Evolutionary conservation across 2,797 vertebrate species (phyloP), one percentile per base, ranked within the genome.

Genomic region (Telmatherina bonti): DNA sequence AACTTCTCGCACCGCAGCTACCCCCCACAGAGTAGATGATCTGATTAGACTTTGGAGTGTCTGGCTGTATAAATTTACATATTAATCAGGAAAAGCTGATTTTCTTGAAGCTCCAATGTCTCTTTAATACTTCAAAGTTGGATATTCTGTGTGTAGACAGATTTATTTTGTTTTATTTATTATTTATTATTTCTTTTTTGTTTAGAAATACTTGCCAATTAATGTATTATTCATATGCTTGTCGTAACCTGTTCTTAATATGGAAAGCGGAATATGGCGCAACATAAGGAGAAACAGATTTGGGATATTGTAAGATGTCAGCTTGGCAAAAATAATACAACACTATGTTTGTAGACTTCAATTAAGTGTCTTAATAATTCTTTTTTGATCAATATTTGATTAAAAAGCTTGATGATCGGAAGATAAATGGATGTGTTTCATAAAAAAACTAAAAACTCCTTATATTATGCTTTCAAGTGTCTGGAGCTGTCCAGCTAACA

Each of bases 41-140:
- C 86, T 86, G 88, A 92, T 91, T 88, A 86, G 85, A 90, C 87
- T 88, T 82, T 79, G 80, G 87, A 90, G 87, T 81, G 81, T 85
- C 75, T 84, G 70, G 78, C 83, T 49, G 89, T 85, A 90, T 89
- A 89, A 73, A 90, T 91, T 89, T 80, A 63, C 88, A 91, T 90
- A 43, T 80, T 85, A 90, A 92, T 81, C 36, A 71, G 64, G 54
- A 31, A 76, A 86, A 86, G 76, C 83, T 72, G 62, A 71, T 81
- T 87, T 89, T 86, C 55, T 83, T 81, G 67, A 79, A 77, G 70
- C 69, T 74, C 53, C 61, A 62, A 57, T 10, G 51, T 68, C 54
- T 30, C 18, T 76, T 66, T 58, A 65, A 75, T 63, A 65, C 45
- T 64, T 73, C 53, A 54, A 70, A 78, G 59, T 60, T 36, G n/a